Base-by-base conservation (phyloP, 2,797 vertebrate species). In the Neolamprologus multifasciatus region DNA sequence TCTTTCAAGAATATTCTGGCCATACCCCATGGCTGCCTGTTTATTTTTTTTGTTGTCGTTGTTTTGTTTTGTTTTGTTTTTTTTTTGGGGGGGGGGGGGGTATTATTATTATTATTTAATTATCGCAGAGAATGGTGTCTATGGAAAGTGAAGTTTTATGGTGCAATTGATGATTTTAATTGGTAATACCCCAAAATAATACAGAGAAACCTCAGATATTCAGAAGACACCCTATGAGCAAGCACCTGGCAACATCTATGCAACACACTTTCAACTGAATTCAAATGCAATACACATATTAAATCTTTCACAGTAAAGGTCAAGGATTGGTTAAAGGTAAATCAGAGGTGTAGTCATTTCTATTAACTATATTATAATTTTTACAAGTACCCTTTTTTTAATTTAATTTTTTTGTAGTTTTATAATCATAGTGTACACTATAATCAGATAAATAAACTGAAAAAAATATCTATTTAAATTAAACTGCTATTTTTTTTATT, bases 401-500 rank as follows among this genome's bases (percentile, higher is more conserved):
- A 36, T 36, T 64, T 3, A 3, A n/a, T n/a, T 64, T 62, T 33
- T 64, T 64, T 64, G 0, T 64, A 36, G 17, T 64, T 36, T 8
- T 36, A 36, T 64, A n/a, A 64, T 64, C 17, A 13, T 2, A 36
- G 19, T 64, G 4, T 64, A 36, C 17, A 12, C 31, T 36, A 36
- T 64, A n/a, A 64, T 64, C 31, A n/a, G 59, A 64, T 64, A 64
- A 64, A 64, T 64, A 33, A 64, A 64, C 59, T n/a, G 3, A 3
- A 64, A 64, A 62, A 64, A 33, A 31, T 31, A n/a, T 4, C 2
- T 5, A 2, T 36, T 36, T 64, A 36, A 36, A 64, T 64, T 31
- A 59, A n/a, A 36, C 31, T 64, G 31, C 19, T 36, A 8, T 5
- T 45, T 45, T 14, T n/a, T 40, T 10, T 4, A 1, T 31, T 4